These are phyloP conservation scores for Holothuria leucospilota DNA, from an alignment of 53 echinoderm and acorn worm species.

Conservation along the genomic window DNA sequence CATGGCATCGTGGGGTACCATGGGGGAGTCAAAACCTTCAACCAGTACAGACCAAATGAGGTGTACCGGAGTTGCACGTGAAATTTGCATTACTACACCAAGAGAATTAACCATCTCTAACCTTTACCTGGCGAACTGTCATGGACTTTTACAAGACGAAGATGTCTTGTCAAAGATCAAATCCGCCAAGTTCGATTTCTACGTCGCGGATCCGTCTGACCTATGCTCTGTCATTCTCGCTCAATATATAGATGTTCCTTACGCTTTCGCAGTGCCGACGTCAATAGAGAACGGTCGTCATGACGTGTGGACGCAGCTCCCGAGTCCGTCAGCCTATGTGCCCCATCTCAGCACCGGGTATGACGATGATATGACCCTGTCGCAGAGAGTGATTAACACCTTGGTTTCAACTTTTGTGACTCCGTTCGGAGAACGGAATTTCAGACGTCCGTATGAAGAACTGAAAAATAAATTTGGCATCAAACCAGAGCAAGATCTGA, in stretches of 20 bases:
- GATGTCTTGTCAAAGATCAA: constrained; percentile 9
- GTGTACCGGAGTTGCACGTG: not conserved
- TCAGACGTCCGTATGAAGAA: constrained; percentile 30
- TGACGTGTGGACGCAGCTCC: constrained; percentile 36
- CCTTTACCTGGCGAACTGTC: constrained; percentile 26
- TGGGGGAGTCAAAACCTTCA: constrained; percentile 19
- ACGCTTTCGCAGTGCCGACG: constrained; percentile 51
- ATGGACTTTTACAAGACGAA: constrained; percentile 20
- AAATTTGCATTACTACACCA: constrained; percentile 27
- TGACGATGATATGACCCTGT: constrained; percentile 59
- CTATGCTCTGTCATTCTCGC: constrained; percentile 51
- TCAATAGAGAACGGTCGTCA: constrained; percentile 39
- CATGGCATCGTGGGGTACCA: constrained; percentile 41
- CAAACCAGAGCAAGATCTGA: constrained; percentile 5
- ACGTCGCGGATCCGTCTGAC: constrained; percentile 31
- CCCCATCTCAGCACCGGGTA: constrained; percentile 64
- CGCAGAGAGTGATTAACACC: constrained; percentile 53
- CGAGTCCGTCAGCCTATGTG: constrained; percentile 49
- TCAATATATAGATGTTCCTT: constrained; percentile 33
- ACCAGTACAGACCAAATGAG: constrained; percentile 6
- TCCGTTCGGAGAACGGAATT: not conserved
- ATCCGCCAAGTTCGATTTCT: constrained; percentile 36
- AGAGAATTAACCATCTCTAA: constrained; percentile 20
- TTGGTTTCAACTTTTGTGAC: constrained; percentile 31
- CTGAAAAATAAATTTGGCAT: constrained; percentile 44